These are phyloP conservation scores for Perca schrenkii DNA, from an alignment of 2,113 vertebrate species.

Conservation along the genomic window DNA sequence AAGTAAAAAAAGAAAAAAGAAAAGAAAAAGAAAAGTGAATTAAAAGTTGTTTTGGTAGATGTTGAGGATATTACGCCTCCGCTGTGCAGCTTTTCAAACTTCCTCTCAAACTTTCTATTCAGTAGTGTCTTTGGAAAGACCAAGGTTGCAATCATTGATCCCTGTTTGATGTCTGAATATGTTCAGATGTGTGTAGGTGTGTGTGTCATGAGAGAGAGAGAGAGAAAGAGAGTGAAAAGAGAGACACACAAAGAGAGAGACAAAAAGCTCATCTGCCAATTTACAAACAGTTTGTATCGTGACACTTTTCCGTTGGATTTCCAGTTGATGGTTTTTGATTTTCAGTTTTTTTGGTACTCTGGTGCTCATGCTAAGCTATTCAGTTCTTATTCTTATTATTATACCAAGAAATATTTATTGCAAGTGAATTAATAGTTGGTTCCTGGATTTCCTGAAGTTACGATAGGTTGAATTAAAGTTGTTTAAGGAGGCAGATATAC, in stretches of 20 bases:
- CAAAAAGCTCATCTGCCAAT: too few relatives aligned
- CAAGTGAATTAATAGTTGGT: not conserved
- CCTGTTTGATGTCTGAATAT: constrained; percentile 24
- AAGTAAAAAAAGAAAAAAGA: too few relatives aligned
- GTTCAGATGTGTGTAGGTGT: not conserved
- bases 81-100: not conserved
- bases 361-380: not conserved
- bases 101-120: not conserved
- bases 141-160: not conserved
- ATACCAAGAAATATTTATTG: not conserved
- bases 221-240: too few relatives aligned
- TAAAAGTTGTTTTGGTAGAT: not conserved
- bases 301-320: too few relatives aligned
- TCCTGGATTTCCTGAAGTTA: not conserved
- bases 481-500: not conserved
- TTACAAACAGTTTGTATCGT: too few relatives aligned
- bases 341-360: too few relatives aligned
- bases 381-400: not conserved
- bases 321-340: too few relatives aligned
- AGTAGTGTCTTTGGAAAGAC: not conserved
- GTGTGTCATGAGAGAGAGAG: too few relatives aligned
- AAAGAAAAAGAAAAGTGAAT: not conserved
- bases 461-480: not conserved
- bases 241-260: too few relatives aligned
- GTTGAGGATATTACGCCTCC: not conserved